These are phyloP conservation scores for Fulica atra DNA, from an alignment of 2,113 vertebrate genomes.

Conservation along the genomic window DNA sequence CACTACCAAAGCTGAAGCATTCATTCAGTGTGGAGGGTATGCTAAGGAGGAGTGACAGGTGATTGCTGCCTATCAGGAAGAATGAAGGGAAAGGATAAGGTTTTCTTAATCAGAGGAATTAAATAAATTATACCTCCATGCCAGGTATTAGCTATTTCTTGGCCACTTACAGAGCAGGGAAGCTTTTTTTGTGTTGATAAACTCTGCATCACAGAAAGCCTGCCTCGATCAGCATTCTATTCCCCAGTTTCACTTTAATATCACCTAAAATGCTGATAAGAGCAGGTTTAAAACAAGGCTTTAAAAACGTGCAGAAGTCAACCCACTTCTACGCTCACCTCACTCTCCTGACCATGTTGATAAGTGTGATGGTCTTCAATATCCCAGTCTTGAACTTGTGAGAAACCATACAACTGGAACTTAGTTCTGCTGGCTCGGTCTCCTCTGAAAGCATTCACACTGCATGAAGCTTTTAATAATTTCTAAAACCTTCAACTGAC, in stretches of 20 bases:
- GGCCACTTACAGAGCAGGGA: background rate
- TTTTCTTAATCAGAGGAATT: background rate
- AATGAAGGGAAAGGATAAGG: background rate
- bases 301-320: background rate
- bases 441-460: conserved; percentile 34
- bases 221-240: background rate
- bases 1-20: background rate
- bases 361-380: background rate
- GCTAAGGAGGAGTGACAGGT: background rate
- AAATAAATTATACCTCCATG: background rate
- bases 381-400: background rate
- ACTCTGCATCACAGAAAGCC: background rate
- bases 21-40: background rate
- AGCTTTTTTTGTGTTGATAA: background rate
- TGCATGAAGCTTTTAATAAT: conserved; percentile 47
- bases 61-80: background rate
- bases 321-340: background rate
- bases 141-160: background rate
- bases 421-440: conserved; percentile 1
- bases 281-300: conserved; percentile 10
- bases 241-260: background rate
- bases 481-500: conserved; percentile 43
- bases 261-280: background rate
- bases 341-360: background rate
- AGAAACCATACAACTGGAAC: background rate